Evolutionary conservation across 2,888 invertebrate species (phyloP).

Genomic region (Volucella bombylans): DNA sequence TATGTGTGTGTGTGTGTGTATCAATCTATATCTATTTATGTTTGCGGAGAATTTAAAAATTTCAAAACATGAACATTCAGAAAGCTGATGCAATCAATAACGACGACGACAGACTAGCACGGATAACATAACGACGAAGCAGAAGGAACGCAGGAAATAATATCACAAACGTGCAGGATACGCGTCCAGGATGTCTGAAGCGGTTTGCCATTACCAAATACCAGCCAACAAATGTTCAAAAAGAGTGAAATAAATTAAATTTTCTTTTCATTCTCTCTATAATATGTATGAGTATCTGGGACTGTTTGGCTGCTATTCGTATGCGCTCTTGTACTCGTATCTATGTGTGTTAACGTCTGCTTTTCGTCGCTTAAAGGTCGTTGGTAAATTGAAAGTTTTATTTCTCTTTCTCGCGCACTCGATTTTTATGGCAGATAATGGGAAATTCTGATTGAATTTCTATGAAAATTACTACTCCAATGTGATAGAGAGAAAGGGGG

Average conservation of each 20-base stretch:
- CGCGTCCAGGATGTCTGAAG: slow-evolving; percentile 40
- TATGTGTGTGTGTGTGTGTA: background rate
- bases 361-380: too few species aligned
- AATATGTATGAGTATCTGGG: slow-evolving; percentile 10
- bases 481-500: background rate
- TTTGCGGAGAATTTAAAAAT: too few species aligned
- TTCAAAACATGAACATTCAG: too few species aligned
- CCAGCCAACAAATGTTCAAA: slow-evolving; percentile 8
- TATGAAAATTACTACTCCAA: slow-evolving; percentile 25
- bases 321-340: slow-evolving; percentile 6
- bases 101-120: slow-evolving; percentile 21
- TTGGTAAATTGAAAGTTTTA: slow-evolving; percentile 45
- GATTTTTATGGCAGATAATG: slow-evolving; percentile 30
- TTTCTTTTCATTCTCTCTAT: background rate
- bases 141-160: background rate
- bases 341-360: background rate
- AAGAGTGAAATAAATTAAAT: slow-evolving; percentile 50
- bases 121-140: slow-evolving; percentile 26
- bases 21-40: too few species aligned
- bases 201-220: background rate
- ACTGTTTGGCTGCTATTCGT: slow-evolving; percentile 16
- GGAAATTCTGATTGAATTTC: slow-evolving; percentile 58
- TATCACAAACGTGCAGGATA: slow-evolving; percentile 11
- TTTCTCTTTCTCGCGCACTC: slow-evolving; percentile 3
- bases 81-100: slow-evolving; percentile 59